These are phyloP conservation scores for Sweltsa coloradensis DNA, from an alignment of 1,140 invertebrate species.

Conservation along the genomic window DNA sequence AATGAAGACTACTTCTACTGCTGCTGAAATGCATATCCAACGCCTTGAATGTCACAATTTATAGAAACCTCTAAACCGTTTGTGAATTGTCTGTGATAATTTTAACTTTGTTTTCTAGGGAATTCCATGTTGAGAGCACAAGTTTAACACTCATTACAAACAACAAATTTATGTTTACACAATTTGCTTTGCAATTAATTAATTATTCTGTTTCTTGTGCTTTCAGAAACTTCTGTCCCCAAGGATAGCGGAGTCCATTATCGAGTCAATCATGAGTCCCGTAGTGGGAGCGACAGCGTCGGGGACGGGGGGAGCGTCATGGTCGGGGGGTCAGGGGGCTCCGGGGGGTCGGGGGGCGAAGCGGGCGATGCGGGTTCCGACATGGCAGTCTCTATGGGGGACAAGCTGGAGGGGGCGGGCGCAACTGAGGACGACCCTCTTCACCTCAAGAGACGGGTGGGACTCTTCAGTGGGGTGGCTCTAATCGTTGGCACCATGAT, in stretches of 20 bases:
- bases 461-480: constrained; percentile 96
- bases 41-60: no score
- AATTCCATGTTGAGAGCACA: no score
- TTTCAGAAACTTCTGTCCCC: constrained; percentile 2
- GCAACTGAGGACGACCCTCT: constrained; percentile 85
- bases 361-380: constrained; percentile 9
- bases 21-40: no score
- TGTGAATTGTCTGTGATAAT: background rate
- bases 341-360: constrained; percentile 2
- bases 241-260: background rate
- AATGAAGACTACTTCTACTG: no score
- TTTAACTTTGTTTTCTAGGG: background rate
- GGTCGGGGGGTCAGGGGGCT: constrained; percentile 10
- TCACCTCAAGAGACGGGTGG: constrained; percentile 96
- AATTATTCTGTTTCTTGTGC: no score
- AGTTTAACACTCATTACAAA: no score
- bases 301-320: constrained; percentile 26
- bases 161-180: no score
- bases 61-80: no score
- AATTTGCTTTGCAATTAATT: no score
- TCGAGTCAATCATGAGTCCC: background rate
- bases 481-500: constrained; percentile 94
- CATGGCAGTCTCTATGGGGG: constrained; percentile 25
- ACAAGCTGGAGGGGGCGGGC: constrained; percentile 74
- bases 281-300: no score